A percentile compares a stretch with the other conserved stretches of the same genome.
phyloP scores from a whole-genome alignment of 2,797 vertebrate genomes.

The Prionace glauca region DNA sequence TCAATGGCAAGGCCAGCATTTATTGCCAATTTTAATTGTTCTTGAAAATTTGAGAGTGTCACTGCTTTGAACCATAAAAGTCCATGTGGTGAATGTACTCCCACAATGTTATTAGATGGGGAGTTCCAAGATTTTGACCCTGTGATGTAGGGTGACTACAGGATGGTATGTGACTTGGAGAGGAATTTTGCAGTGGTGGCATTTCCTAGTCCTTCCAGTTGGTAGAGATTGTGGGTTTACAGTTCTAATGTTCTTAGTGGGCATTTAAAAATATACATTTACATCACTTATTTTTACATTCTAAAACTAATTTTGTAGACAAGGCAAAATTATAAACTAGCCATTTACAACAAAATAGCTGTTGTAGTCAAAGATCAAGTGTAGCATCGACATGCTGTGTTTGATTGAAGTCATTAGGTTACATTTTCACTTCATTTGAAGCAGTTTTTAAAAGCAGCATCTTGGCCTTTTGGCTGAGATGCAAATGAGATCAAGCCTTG shows the following conservation, averaged over 20 bases:
- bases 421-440: too few relatives aligned
- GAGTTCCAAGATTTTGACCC: not conserved
- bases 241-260: not conserved
- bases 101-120: not conserved
- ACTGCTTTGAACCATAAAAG: not conserved
- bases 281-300: not conserved
- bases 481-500: too few relatives aligned
- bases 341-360: too few relatives aligned
- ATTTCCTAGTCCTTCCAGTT: not conserved
- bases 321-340: too few relatives aligned
- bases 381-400: too few relatives aligned
- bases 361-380: too few relatives aligned
- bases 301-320: not conserved
- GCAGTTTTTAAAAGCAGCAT: too few relatives aligned
- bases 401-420: too few relatives aligned
- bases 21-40: not conserved
- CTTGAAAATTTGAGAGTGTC: not conserved
- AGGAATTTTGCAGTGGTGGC: not conserved
- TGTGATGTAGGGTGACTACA: not conserved
- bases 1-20: not conserved
- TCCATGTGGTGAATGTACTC: not conserved
- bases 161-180: not conserved
- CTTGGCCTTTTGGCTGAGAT: too few relatives aligned
- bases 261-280: too few relatives aligned
- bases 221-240: not conserved